phyloP scores from a whole-genome alignment of 2,797 vertebrate species.

The Meriones psammophilus region DNA sequence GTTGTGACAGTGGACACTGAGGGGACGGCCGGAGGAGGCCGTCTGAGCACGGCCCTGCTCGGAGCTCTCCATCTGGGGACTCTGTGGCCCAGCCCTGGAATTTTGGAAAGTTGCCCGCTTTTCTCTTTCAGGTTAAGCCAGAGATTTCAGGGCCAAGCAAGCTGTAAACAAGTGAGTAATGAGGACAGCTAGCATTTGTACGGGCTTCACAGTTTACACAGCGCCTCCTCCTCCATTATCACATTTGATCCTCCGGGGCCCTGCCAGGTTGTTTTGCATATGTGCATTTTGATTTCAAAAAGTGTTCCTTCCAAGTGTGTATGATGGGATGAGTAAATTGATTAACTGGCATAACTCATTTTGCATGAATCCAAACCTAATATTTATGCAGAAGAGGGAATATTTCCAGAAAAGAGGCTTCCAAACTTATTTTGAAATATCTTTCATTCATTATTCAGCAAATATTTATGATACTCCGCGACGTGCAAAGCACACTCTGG shows the following conservation, averaged over 20 bases:
- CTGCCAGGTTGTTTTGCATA: conserved; percentile 84
- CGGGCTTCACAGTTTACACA: conserved; percentile 81
- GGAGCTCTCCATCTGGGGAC: conserved; percentile 49
- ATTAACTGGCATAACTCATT: conserved; percentile 76
- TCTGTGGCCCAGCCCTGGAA: conserved; percentile 56
- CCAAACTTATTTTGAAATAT: conserved; percentile 58
- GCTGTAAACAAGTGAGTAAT: conserved; percentile 83
- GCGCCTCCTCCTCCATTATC: conserved; percentile 79
- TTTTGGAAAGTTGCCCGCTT: conserved; percentile 74
- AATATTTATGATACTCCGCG: conserved; percentile 49
- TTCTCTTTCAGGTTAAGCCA: conserved; percentile 83
- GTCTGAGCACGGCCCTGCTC: background rate
- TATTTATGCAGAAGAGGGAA: conserved; percentile 51
- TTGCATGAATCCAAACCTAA: conserved; percentile 70
- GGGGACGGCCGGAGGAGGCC: background rate
- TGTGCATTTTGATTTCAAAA: conserved; percentile 80
- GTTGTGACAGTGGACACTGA: background rate
- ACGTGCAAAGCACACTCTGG: background rate
- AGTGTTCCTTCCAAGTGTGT: conserved; percentile 72
- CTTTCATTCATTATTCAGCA: conserved; percentile 46
- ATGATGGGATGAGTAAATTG: conserved; percentile 72
- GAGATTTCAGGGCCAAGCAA: conserved; percentile 78
- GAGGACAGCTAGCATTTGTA: conserved; percentile 82
- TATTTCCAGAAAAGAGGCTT: conserved; percentile 68
- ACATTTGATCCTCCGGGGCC: conserved; percentile 78